Conservation (phyloP, 2,888 invertebrate genomes). For the Drosophila kuntzei region DNA sequence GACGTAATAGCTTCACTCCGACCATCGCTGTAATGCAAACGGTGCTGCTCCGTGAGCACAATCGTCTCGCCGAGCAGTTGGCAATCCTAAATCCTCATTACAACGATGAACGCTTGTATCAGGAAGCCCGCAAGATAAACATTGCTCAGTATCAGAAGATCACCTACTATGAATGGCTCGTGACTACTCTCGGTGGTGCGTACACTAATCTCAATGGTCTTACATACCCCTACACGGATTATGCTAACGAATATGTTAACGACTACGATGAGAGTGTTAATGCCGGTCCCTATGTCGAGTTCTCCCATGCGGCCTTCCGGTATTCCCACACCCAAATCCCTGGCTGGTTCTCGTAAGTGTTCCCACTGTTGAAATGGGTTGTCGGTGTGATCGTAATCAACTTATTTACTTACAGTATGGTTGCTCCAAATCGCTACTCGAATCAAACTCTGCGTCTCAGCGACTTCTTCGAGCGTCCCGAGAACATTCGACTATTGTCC, state of each 20-base stretch:
- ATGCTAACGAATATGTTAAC: constrained; percentile 82
- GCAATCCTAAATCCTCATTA: constrained; percentile 86
- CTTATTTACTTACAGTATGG: constrained; percentile 54
- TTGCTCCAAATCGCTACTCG: constrained; percentile 65
- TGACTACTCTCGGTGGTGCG: constrained; percentile 81
- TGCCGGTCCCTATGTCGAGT: constrained; percentile 87
- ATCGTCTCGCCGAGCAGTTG: constrained; percentile 85
- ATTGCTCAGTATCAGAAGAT: constrained; percentile 86
- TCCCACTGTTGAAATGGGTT: not conserved
- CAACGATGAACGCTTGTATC: constrained; percentile 85
- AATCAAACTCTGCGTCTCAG: constrained; percentile 80
- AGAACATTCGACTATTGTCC: constrained; percentile 78
- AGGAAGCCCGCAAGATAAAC: constrained; percentile 86
- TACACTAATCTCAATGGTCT: constrained; percentile 75
- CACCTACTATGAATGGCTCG: constrained; percentile 86
- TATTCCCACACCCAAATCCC: constrained; percentile 87
- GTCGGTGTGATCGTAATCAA: not conserved
- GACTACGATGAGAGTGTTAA: constrained; percentile 86
- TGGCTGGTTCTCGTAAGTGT: constrained; percentile 85
- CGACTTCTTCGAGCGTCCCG: constrained; percentile 70
- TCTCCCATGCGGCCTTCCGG: constrained; percentile 88
- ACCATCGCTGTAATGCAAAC: constrained; percentile 85
- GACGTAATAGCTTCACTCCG: constrained; percentile 83
- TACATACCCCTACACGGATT: constrained; percentile 57
- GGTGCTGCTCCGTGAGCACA: constrained; percentile 86